phyloP scores from a whole-genome alignment of 2,113 vertebrate genomes.

The Junco hyemalis region DNA sequence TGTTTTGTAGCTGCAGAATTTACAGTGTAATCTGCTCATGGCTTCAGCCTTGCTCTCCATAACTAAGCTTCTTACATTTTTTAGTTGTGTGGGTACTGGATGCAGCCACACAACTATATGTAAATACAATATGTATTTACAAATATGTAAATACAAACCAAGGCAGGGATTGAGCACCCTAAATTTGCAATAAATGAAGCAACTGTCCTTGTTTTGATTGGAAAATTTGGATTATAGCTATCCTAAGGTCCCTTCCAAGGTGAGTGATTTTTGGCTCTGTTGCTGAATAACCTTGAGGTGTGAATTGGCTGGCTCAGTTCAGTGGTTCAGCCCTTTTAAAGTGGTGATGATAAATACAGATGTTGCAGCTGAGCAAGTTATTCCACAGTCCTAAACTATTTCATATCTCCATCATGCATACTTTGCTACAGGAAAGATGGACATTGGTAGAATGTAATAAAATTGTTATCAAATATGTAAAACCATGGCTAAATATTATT shows the following conservation, averaged over 20 bases:
- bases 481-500: neutral
- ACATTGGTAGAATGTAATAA: neutral
- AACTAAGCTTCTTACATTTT: constrained; percentile 4
- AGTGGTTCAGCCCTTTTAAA: neutral
- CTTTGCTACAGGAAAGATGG: neutral
- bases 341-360: neutral
- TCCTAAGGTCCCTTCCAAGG: neutral
- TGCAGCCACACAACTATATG: neutral
- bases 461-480: neutral
- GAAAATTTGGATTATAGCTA: neutral
- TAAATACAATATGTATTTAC: neutral
- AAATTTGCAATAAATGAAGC: neutral
- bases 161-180: neutral
- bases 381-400: neutral
- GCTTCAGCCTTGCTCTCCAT: neutral
- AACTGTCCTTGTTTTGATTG: neutral
- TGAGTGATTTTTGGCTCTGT: neutral
- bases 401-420: neutral
- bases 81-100: neutral
- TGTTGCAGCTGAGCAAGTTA: neutral
- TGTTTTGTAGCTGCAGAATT: neutral
- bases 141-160: neutral
- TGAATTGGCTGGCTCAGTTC: neutral
- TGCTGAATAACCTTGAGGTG: neutral
- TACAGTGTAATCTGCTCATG: neutral